phyloP scores from a whole-genome alignment of 2,113 vertebrate species.

The Ammodytes dubius region DNA sequence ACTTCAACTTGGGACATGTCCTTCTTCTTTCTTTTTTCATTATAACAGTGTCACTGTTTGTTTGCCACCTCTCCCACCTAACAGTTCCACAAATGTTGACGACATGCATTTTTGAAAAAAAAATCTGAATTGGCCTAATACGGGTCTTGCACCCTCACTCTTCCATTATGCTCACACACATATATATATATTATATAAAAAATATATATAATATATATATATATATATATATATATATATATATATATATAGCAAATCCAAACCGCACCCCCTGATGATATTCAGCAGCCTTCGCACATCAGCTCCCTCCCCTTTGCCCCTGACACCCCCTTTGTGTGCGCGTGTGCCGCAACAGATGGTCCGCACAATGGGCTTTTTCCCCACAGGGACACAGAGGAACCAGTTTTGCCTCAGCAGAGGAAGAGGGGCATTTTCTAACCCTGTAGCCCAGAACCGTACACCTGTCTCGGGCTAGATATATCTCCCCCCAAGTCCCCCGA shows the following conservation, averaged over 20 bases:
- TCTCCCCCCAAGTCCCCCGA: constrained; percentile 55
- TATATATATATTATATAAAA: constrained; percentile 27
- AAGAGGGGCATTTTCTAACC: constrained; percentile 55
- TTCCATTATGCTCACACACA: constrained; percentile 37
- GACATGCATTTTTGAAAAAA: not conserved
- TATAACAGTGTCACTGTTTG: not conserved
- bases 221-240: too few species aligned
- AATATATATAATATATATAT: too few species aligned
- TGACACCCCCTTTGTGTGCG: constrained; percentile 56
- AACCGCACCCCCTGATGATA: constrained; percentile 71
- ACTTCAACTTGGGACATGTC: not conserved
- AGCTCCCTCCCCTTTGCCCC: constrained; percentile 31
- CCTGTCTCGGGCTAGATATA: constrained; percentile 65
- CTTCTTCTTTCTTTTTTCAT: not conserved
- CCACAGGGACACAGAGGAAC: constrained; percentile 53
- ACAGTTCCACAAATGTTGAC: not conserved
- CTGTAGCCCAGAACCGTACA: constrained; percentile 67
- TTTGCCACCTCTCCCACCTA: not conserved
- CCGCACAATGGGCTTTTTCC: constrained; percentile 66
- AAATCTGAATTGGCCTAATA: not conserved
- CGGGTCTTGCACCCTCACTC: constrained; percentile 25
- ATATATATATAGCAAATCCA: constrained; percentile 64
- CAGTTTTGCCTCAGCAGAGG: constrained; percentile 41
- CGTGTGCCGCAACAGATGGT: constrained; percentile 76
- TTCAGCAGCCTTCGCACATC: constrained; percentile 71